These are phyloP conservation scores for Serilophus lunatus DNA, from an alignment of 2,113 vertebrate species.

Conservation along the genomic window DNA sequence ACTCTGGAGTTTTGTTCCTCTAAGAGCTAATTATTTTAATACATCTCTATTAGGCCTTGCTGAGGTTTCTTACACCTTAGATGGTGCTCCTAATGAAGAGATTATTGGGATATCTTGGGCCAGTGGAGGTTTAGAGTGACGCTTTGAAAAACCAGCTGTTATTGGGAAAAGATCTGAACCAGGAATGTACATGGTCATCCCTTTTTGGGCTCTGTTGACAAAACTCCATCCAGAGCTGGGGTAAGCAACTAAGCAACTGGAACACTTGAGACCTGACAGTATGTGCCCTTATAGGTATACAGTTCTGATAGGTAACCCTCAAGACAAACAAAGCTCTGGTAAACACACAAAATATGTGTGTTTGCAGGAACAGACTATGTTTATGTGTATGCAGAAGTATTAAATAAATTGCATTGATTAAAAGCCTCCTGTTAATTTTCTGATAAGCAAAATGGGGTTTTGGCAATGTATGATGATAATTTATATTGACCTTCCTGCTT, in stretches of 20 bases:
- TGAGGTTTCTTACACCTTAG: not conserved
- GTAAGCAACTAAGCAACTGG: not conserved
- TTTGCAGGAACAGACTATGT: not conserved
- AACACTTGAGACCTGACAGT: not conserved
- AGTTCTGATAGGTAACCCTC: not conserved
- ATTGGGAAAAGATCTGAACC: not conserved
- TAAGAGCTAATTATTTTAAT: not conserved
- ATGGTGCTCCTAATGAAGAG: not conserved
- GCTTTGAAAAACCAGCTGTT: not conserved
- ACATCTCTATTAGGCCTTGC: not conserved
- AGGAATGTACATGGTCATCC: not conserved
- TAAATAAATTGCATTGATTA: not conserved
- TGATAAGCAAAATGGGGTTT: not conserved
- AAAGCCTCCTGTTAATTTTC: not conserved
- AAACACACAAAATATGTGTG: not conserved
- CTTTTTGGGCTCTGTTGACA: not conserved
- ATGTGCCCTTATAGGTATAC: not conserved
- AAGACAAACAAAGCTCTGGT: not conserved
- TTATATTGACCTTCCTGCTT: not conserved
- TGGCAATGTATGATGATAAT: not conserved
- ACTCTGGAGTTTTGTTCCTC: not conserved
- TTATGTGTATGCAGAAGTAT: not conserved
- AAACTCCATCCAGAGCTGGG: not conserved
- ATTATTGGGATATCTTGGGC: not conserved
- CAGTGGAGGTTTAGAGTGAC: not conserved